Evolutionary conservation across 2,888 invertebrate genomes (phyloP).

Genomic region (Diadegma fenestrale): DNA sequence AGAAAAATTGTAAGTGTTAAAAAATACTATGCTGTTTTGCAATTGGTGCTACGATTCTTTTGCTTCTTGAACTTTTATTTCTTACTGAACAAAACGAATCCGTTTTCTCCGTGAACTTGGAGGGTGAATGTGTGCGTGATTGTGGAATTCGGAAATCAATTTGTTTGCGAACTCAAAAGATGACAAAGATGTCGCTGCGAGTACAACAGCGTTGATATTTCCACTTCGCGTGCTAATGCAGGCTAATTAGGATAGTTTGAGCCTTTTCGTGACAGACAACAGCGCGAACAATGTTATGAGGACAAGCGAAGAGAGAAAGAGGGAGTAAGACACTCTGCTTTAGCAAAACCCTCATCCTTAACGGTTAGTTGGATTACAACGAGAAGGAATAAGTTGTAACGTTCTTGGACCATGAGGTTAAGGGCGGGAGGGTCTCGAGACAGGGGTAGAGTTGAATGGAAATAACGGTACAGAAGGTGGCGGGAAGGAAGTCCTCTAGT

Average conservation of each 20-base stretch:
- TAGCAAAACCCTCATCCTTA: conserved; percentile 47
- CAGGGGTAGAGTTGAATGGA: conserved; percentile 72
- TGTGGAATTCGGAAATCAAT: too few relatives aligned
- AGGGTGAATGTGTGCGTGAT: too few relatives aligned
- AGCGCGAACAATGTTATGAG: conserved; percentile 23
- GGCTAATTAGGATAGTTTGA: conserved; percentile 72
- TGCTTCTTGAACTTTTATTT: too few relatives aligned
- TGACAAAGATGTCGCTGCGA: neutral
- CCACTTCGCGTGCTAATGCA: conserved; percentile 71
- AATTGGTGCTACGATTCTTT: too few relatives aligned
- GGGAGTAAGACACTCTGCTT: conserved; percentile 21
- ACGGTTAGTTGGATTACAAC: conserved; percentile 51
- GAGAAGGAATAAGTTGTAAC: conserved; percentile 51
- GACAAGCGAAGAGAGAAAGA: conserved; percentile 1
- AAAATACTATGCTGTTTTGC: too few relatives aligned
- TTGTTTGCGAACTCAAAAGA: too few relatives aligned
- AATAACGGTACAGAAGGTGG: conserved; percentile 76
- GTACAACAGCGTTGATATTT: conserved; percentile 65
- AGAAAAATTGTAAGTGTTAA: too few relatives aligned
- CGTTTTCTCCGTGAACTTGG: too few relatives aligned
- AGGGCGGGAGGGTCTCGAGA: conserved; percentile 18
- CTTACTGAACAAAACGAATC: too few relatives aligned
- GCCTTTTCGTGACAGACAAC: conserved; percentile 28
- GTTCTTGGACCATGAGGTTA: conserved; percentile 24
- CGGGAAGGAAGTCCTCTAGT: conserved; percentile 75